Evolutionary conservation across 2,113 vertebrate species (phyloP).

Genomic region (Podiceps cristatus): DNA sequence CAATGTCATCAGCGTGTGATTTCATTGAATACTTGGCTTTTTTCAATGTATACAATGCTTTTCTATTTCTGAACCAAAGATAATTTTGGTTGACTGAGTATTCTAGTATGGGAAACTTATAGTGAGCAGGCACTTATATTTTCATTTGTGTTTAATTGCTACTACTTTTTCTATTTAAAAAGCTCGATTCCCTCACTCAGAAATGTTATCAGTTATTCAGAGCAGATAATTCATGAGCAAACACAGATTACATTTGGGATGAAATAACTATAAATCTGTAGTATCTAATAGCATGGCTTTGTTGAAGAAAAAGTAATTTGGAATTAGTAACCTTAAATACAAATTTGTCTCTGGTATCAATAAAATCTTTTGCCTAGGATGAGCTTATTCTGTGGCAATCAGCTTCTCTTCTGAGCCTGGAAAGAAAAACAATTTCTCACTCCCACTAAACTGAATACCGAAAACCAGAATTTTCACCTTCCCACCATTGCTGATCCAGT

Average conservation of each 20-base stretch:
- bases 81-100: background rate
- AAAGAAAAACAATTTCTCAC: conserved; percentile 22
- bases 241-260: background rate
- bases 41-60: background rate
- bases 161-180: background rate
- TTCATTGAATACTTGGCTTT: background rate
- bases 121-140: background rate
- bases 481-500: background rate
- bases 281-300: background rate
- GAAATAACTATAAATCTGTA: background rate
- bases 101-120: background rate
- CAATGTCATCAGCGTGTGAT: background rate
- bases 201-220: background rate
- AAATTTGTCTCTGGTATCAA: background rate
- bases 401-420: background rate
- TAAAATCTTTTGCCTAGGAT: conserved; percentile 7
- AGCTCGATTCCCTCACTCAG: background rate
- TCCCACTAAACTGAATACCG: background rate
- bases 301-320: background rate
- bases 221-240: background rate
- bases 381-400: conserved; percentile 1
- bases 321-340: background rate
- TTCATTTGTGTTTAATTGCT: background rate
- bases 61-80: background rate
- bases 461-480: conserved; percentile 36